Conservation (phyloP, 2,797 vertebrate species). For the Ctenosaura bakeri region DNA sequence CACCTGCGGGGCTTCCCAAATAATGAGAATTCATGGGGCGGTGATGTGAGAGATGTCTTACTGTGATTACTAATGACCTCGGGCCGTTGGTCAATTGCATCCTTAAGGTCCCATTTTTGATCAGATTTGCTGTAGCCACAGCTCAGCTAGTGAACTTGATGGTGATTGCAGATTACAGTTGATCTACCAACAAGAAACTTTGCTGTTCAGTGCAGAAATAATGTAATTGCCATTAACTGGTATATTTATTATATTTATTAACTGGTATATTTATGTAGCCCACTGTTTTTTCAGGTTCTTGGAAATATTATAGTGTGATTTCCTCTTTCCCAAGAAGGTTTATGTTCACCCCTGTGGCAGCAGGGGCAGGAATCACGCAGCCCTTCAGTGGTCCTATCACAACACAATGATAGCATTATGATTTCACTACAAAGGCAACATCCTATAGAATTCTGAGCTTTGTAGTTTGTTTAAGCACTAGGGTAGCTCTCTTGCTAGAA, state of each 20-base stretch:
- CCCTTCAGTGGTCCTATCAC: no score
- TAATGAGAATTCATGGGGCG: background rate
- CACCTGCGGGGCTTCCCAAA: constrained; percentile 8
- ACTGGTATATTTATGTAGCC: background rate
- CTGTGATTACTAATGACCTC: constrained; percentile 3
- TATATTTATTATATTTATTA: background rate
- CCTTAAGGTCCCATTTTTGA: background rate
- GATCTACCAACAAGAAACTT: background rate
- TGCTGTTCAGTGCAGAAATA: background rate
- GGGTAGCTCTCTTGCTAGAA: no score
- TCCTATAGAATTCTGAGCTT: no score
- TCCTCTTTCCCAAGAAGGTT: background rate
- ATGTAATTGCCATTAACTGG: background rate
- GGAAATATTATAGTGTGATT: background rate
- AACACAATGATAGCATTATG: no score
- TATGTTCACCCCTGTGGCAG: background rate
- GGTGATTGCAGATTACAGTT: background rate
- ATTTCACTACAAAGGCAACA: no score
- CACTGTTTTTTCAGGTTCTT: background rate
- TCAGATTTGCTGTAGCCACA: background rate
- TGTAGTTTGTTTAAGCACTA: no score
- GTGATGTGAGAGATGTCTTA: background rate
- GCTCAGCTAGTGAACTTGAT: background rate
- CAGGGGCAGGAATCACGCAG: no score
- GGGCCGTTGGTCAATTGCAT: background rate